A percentile compares a stretch with the other conserved stretches of the same genome.
phyloP scores from a whole-genome alignment of 2,888 invertebrate species.

The Drosophila pseudotakahashii region DNA sequence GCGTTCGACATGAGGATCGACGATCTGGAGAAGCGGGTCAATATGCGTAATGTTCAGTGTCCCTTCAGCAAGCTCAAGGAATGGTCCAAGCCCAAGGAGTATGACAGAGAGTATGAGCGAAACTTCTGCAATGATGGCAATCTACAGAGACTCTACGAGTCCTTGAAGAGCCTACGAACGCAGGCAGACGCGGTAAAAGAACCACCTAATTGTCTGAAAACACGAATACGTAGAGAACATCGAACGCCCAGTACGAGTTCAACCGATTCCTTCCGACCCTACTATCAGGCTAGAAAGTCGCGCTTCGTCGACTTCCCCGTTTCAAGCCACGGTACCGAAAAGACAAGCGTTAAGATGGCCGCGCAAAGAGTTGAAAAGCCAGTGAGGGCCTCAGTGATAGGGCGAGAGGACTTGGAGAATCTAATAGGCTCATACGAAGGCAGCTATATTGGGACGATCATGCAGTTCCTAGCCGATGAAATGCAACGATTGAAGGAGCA shows the following conservation, averaged over 20 bases:
- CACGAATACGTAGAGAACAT: not conserved
- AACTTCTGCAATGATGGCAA: constrained; percentile 82
- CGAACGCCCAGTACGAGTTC: not conserved
- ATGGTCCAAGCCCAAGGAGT: constrained; percentile 81
- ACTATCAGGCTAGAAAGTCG: not conserved
- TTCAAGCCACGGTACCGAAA: not conserved
- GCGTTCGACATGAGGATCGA: constrained; percentile 81
- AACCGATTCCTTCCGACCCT: not conserved
- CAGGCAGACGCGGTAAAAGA: constrained; percentile 55
- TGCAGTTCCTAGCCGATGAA: constrained; percentile 92
- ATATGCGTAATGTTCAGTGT: constrained; percentile 72
- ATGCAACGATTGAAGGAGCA: constrained; percentile 90
- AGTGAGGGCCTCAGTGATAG: constrained; percentile 69
- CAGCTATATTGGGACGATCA: constrained; percentile 88
- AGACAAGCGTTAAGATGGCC: not conserved
- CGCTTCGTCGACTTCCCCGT: not conserved
- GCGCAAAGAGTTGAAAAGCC: not conserved
- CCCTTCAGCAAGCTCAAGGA: constrained; percentile 77
- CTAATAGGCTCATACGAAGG: constrained; percentile 90
- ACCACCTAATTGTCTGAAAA: constrained; percentile 72
- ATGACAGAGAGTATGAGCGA: constrained; percentile 77
- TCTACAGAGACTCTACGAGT: constrained; percentile 81
- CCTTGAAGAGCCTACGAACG: constrained; percentile 73
- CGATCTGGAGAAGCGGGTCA: constrained; percentile 75
- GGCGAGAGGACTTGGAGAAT: constrained; percentile 63